Conservation (phyloP, 1,140 invertebrate genomes). For the Pachypeltis micranthus region DNA sequence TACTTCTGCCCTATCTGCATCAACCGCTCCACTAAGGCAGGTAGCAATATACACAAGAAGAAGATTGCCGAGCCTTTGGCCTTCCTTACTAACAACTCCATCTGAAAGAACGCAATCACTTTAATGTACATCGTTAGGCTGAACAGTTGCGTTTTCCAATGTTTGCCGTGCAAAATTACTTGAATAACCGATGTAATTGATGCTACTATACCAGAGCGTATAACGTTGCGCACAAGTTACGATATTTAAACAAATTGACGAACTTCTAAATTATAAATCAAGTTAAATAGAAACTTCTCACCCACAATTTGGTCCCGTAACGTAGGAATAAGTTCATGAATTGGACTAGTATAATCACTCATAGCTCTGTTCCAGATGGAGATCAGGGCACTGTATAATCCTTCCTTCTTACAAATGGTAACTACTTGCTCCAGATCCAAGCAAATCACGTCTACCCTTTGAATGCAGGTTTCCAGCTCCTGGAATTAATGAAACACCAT, state of each 20-base stretch:
- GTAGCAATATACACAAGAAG: constrained; percentile 86
- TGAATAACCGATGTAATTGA: no score
- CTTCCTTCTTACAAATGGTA: constrained; percentile 61
- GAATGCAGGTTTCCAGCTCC: constrained; percentile 64
- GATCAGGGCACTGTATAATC: constrained; percentile 76
- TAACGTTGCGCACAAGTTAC: no score
- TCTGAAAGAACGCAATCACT: constrained; percentile 34
- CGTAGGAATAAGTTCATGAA: constrained; percentile 60
- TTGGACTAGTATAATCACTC: constrained; percentile 67
- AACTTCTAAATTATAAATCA: constrained; percentile 5
- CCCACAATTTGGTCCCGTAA: constrained; percentile 36
- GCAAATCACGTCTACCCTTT: constrained; percentile 69
- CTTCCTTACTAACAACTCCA: constrained; percentile 23
- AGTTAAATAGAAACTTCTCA: constrained; percentile 21
- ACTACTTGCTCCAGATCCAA: constrained; percentile 83
- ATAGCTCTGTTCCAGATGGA: constrained; percentile 80
- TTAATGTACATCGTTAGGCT: neutral
- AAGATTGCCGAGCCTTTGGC: constrained; percentile 62
- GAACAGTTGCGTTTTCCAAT: neutral
- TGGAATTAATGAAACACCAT: constrained; percentile 33
- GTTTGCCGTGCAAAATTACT: no score
- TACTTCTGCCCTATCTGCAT: constrained; percentile 61
- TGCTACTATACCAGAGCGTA: no score
- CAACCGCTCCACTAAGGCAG: constrained; percentile 81
- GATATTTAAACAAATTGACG: neutral